Base-by-base conservation (phyloP, 2,888 invertebrate genomes). In the Amblyteles armatorius region DNA sequence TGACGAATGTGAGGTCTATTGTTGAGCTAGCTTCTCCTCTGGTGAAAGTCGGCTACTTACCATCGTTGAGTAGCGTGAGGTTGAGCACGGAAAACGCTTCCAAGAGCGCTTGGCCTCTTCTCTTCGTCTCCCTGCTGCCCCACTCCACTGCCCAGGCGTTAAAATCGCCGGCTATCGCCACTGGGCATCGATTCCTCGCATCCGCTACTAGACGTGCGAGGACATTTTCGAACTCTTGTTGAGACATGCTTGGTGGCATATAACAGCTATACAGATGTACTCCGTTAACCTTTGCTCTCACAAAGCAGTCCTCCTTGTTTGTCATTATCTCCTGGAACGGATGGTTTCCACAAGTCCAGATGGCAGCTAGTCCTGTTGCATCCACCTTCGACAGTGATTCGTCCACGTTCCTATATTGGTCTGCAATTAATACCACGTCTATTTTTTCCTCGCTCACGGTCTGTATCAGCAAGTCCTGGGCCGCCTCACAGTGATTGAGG, bases 1-100 rank as follows among this genome's bases (percentile, higher is more conserved):
- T 88, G 78, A 84, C 87, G 73, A 87, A 87, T 2, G 88, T 86
- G 67, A 88, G 69, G 50, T 88, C 88, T n/a, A 88, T 81, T 1
- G 84, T 81, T 2, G 86, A 87, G 29, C 84, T 86, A 3, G 16
- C n/a, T 13, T 50, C 71, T 3, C 84, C 84, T 40, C 57, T 52
- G 48, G 29, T 55, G 60, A 60, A 88, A 7, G 87, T 88, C 19
- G 86, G 82, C 29, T 11, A 26, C 48, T 76, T 50, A 9, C 88
- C 87, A 50, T 67, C 78, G 29, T 87, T 85, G 36, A 84, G 63
- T 29, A 86, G 22, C 13, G 67, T 77, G 29, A 88, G 3, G 29
- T 88, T 74, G 22, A 84, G 52, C 60, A 63, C 40, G 44, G 85
- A 76, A 2, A 80, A 19, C 16, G 73, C 79, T 22, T 88, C 83